Evolutionary conservation across 1,140 invertebrate species (phyloP).

Genomic region (Ceratina australensis): DNA sequence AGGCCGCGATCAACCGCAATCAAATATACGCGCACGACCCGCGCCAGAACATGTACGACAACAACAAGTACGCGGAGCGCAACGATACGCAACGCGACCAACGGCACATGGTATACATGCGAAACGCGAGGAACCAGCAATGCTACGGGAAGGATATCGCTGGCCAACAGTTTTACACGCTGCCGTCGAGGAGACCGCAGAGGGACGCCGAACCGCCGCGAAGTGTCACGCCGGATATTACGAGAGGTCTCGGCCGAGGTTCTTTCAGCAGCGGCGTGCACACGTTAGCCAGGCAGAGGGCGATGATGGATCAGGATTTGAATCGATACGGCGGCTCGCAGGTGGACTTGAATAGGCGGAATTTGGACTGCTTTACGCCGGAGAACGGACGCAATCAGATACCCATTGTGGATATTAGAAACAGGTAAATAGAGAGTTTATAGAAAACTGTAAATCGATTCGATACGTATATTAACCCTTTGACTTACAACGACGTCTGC

Average conservation of each 20-base stretch:
- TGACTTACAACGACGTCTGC: too few relatives aligned
- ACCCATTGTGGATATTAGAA: conserved; percentile 69
- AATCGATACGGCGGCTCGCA: conserved; percentile 11
- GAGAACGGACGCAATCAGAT: conserved; percentile 48
- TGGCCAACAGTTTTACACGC: conserved; percentile 71
- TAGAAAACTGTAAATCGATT: too few relatives aligned
- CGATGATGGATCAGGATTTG: conserved; percentile 13
- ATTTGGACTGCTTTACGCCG: conserved; percentile 39
- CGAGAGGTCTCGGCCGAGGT: conserved; percentile 75
- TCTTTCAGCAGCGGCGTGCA: conserved; percentile 70
- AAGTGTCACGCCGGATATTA: conserved; percentile 82
- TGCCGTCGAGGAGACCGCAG: conserved; percentile 72
- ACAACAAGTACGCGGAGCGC: conserved; percentile 50
- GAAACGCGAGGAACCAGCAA: conserved; percentile 64
- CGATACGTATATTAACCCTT: too few relatives aligned
- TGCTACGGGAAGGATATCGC: conserved; percentile 43
- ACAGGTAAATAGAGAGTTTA: conserved; percentile 62
- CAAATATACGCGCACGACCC: conserved; percentile 20
- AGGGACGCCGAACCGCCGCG: conserved; percentile 76
- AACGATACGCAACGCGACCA: conserved; percentile 59
- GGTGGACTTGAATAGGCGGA: conserved; percentile 24
- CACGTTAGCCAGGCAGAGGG: conserved; percentile 69
- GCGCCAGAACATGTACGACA: conserved; percentile 28
- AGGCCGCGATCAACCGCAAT: not conserved
- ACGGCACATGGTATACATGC: conserved; percentile 49